A percentile compares a stretch with the other conserved stretches of the same genome.
phyloP scores from a whole-genome alignment of 2,797 vertebrate genomes.

The Lophotriccus pileatus region DNA sequence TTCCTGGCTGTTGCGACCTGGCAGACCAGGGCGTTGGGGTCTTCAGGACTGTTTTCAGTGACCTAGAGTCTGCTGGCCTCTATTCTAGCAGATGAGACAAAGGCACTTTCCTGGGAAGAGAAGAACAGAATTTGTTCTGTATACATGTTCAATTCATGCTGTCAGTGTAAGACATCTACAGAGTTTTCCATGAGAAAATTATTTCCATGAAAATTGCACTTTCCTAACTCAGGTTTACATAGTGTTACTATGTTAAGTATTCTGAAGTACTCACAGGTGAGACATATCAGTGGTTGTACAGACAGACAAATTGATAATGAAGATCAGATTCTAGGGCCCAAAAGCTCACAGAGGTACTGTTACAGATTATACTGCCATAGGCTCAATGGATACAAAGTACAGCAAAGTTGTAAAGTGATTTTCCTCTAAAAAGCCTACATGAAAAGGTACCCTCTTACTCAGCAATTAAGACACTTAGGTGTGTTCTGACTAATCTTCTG shows the following conservation, averaged over 20 bases:
- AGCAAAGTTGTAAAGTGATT: not conserved
- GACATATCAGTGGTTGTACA: not conserved
- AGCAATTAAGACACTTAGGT: not conserved
- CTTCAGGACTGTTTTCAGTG: not conserved
- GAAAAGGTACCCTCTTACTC: not conserved
- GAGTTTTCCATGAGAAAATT: not conserved
- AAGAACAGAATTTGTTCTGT: not conserved
- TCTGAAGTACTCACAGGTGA: not conserved
- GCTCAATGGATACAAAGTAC: not conserved
- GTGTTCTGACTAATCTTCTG: not conserved
- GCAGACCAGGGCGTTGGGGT: rapidly evolving
- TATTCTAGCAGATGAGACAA: not conserved
- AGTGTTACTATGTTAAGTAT: not conserved
- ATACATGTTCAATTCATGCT: not conserved
- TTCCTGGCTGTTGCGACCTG: rapidly evolving
- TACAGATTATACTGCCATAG: not conserved
- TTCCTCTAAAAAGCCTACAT: not conserved
- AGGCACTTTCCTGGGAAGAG: not conserved
- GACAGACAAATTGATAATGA: not conserved
- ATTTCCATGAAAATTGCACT: not conserved
- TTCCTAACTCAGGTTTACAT: not conserved
- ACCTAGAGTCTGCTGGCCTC: not conserved
- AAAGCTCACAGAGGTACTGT: not conserved
- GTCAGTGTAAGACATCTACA: not conserved
- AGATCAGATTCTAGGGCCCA: not conserved